Evolutionary conservation across 2,888 invertebrate genomes (phyloP).

Genomic region (Drosophila neutralis): DNA sequence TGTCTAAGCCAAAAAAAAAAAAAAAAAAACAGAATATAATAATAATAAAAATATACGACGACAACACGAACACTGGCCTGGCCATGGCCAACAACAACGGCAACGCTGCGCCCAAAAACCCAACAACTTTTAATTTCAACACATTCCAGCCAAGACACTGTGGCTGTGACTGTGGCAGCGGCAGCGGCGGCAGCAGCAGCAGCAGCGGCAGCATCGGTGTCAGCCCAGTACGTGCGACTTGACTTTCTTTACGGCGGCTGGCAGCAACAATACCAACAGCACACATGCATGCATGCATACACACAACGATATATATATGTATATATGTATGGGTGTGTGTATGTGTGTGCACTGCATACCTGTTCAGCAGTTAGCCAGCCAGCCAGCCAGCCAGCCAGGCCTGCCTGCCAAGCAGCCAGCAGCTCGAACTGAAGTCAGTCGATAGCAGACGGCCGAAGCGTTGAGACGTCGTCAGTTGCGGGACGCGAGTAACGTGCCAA

Average conservation of each 20-base stretch:
- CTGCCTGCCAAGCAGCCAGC: slow-evolving; percentile 34
- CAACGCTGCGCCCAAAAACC: slow-evolving; percentile 73
- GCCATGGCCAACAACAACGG: slow-evolving; percentile 63
- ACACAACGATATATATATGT: background rate
- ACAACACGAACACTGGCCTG: slow-evolving; percentile 43
- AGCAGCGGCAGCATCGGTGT: slow-evolving; percentile 25
- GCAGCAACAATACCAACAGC: slow-evolving; percentile 34
- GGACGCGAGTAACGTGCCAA: slow-evolving; percentile 32
- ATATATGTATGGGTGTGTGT: slow-evolving; percentile 11
- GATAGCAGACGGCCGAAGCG: slow-evolving; percentile 70
- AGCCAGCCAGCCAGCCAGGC: slow-evolving; percentile 23
- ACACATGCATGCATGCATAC: slow-evolving; percentile 3
- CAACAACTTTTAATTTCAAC: slow-evolving; percentile 81
- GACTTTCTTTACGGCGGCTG: slow-evolving; percentile 72
- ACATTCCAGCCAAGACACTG: slow-evolving; percentile 70
- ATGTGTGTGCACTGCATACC: slow-evolving; percentile 42
- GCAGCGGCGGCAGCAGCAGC: slow-evolving; percentile 26
- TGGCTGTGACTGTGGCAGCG: slow-evolving; percentile 1
- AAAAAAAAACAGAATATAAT: slow-evolving; percentile 17
- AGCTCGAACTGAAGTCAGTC: slow-evolving; percentile 67
- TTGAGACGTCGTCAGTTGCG: slow-evolving; percentile 61
- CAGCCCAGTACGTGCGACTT: slow-evolving; percentile 68
- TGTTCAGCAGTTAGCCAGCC: slow-evolving; percentile 41
- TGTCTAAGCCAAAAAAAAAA: slow-evolving; percentile 62
- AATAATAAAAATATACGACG: slow-evolving; percentile 39